phyloP scores from a whole-genome alignment of 2,888 invertebrate genomes.

The Cantharis nigra region DNA sequence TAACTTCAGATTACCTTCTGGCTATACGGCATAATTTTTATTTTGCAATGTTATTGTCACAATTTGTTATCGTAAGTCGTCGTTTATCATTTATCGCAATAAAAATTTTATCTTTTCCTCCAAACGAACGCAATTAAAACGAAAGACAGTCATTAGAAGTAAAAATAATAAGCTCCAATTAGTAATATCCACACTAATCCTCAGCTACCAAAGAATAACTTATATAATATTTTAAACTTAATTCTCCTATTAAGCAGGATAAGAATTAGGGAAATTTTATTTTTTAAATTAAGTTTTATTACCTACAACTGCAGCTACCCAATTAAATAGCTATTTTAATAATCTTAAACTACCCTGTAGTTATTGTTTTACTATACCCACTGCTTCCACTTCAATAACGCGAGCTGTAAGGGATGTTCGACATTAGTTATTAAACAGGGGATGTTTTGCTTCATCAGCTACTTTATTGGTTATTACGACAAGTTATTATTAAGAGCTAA shows the following conservation, averaged over 20 bases:
- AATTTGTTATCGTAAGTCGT: slow-evolving; percentile 17
- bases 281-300: background rate
- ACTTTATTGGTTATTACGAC: slow-evolving; percentile 52
- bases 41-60: slow-evolving; percentile 25
- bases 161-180: slow-evolving; percentile 42
- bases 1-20: slow-evolving; percentile 47
- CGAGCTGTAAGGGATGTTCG: slow-evolving; percentile 41
- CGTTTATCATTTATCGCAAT: slow-evolving; percentile 12
- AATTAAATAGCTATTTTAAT: background rate
- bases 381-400: slow-evolving; percentile 40
- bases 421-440: slow-evolving; percentile 51
- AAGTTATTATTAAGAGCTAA: slow-evolving; percentile 42
- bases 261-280: background rate
- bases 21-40: slow-evolving; percentile 44
- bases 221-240: slow-evolving; percentile 37
- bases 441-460: slow-evolving; percentile 54
- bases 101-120: slow-evolving; percentile 17
- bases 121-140: slow-evolving; percentile 32
- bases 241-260: slow-evolving; percentile 31
- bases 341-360: background rate
- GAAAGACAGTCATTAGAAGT: slow-evolving; percentile 34
- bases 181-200: slow-evolving; percentile 34
- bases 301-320: background rate
- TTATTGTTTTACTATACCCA: background rate
- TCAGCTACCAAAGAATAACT: slow-evolving; percentile 27